phyloP scores from a whole-genome alignment of 2,113 vertebrate species.

The Ctenomys sociabilis region DNA sequence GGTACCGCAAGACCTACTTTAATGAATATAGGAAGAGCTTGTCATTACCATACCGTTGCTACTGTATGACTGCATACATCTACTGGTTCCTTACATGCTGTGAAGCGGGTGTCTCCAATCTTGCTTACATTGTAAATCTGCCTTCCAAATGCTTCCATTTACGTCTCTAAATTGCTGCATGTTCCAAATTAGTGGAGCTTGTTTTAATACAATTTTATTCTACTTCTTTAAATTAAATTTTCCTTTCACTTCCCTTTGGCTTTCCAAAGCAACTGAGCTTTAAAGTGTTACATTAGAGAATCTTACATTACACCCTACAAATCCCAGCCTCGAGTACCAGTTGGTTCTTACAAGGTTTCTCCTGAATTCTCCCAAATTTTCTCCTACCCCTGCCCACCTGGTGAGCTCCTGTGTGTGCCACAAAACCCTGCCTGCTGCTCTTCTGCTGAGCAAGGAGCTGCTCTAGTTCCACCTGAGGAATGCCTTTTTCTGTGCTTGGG shows the following conservation, averaged over 20 bases:
- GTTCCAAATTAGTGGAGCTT: neutral
- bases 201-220: neutral
- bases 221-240: slow-evolving; percentile 27
- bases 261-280: neutral
- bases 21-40: slow-evolving; percentile 49
- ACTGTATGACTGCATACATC: neutral
- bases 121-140: neutral
- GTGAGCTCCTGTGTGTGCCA: neutral
- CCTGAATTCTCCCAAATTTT: neutral
- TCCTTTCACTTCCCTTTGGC: neutral
- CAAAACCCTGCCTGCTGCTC: neutral
- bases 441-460: neutral
- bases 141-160: neutral
- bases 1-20: neutral
- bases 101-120: neutral
- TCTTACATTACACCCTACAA: accelerated
- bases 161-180: neutral
- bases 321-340: too few species aligned
- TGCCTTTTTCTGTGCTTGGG: neutral
- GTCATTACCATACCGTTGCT: slow-evolving; percentile 41
- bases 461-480: neutral
- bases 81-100: neutral
- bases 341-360: neutral
- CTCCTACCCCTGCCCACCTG: neutral
- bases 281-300: neutral